Percentiles rank a stretch among this genome's conserved stretches.
phyloP scores from a whole-genome alignment of 2,888 invertebrate genomes.

The Erpobdella octoculata region DNA sequence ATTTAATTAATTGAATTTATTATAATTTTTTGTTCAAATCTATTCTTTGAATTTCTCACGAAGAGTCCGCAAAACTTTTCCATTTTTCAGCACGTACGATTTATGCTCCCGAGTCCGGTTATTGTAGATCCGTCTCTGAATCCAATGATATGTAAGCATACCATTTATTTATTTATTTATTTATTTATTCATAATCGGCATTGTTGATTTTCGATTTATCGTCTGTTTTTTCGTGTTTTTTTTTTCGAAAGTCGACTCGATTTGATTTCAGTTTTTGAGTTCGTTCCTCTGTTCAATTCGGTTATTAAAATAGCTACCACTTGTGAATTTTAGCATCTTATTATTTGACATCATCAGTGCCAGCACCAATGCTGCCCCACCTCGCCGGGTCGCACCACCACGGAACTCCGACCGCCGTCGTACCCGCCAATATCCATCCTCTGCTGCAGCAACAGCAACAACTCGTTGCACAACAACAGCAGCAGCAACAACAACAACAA shows the following conservation, averaged over 20 bases:
- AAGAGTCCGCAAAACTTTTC: not conserved
- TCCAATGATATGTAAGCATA: not conserved
- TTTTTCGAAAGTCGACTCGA: not conserved
- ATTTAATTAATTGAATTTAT: too few relatives aligned
- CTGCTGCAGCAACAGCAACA: not conserved
- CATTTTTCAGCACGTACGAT: not conserved
- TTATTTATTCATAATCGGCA: too few relatives aligned
- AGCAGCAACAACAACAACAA: not conserved
- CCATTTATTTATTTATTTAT: not conserved
- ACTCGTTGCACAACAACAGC: not conserved
- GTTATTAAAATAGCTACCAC: not conserved
- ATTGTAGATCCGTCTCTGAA: not conserved
- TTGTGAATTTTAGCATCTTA: not conserved
- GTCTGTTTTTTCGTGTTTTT: not conserved
- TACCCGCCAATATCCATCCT: too few relatives aligned
- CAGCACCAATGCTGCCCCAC: too few relatives aligned
- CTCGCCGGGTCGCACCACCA: too few relatives aligned
- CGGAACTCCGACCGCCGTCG: too few relatives aligned
- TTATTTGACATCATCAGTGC: too few relatives aligned
- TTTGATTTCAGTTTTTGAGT: too few relatives aligned
- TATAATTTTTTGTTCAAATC: not conserved
- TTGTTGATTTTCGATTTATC: not conserved
- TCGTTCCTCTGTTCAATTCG: not conserved
- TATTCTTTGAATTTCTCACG: too few relatives aligned
- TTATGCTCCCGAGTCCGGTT: not conserved